Base-by-base conservation (phyloP, 2,888 invertebrate species). In the Oligia fasciuncula region DNA sequence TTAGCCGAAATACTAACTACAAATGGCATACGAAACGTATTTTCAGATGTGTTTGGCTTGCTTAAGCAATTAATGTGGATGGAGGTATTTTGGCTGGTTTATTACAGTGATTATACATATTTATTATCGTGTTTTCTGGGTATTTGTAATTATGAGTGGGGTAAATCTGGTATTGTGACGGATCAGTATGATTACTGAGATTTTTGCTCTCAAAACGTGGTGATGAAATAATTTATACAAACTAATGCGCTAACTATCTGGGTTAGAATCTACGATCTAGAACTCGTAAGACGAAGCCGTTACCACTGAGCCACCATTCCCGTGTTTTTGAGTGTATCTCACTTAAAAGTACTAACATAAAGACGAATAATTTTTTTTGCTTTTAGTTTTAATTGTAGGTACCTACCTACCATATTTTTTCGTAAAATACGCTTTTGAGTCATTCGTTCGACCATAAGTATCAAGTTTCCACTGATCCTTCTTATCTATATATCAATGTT, bases 1-100 rank as follows among this genome's bases (percentile, higher is more conserved):
- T 94, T 91, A 92, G 90, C 92, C 89, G 90, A 94, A 93, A 93
- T 92, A 92, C 92, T 92, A 91, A 92, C 92, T 92, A 91, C 90
- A 92, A 92, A 92, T 92, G 88, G 90, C 87, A 87, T 82, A 89
- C 88, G 85, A 78, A 90, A 88, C 88, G 89, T 90, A 85, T 90
- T 93, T 91, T 91, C 90, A 91, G 87, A 91, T 88, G 88, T 91
- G 90, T 91, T 90, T 86, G 76, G 84, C 76, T 87, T 85, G 87
- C 88, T 88, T 88, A 90, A 89, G 81, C 88, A 87, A 90, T 84
- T 85, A 87, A 85, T 81, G 81, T 80, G 62, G 46, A 84, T 78
- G 54, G 62, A 73, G 65, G 73, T 83, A 87, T 83, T 86, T 76
- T 67, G 63, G 67, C 49, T 65, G 60, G 40, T 84, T 79, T 83